phyloP scores from a whole-genome alignment of 2,113 vertebrate genomes.

The Suricata suricatta region DNA sequence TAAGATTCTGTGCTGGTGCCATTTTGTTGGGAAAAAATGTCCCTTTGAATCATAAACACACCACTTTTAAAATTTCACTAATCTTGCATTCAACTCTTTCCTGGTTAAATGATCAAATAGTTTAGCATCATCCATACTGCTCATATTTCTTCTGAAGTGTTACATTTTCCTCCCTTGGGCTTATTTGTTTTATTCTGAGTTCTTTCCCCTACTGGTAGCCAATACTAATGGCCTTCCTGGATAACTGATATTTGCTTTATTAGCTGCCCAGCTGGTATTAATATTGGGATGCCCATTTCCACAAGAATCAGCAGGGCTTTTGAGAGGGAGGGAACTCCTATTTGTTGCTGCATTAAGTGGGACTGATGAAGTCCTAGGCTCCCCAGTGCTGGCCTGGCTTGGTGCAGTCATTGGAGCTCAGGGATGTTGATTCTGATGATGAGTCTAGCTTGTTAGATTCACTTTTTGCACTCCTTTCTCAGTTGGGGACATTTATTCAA shows the following conservation, averaged over 20 bases:
- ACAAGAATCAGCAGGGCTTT: conserved; percentile 24
- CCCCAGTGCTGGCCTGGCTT: conserved; percentile 25
- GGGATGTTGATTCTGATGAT: conserved; percentile 62
- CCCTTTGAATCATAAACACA: not conserved
- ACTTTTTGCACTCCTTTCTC: conserved; percentile 76
- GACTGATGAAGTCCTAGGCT: conserved; percentile 49
- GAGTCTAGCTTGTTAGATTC: conserved; percentile 65
- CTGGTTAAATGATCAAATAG: conserved; percentile 11
- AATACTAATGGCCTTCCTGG: not conserved
- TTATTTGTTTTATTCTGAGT: conserved; percentile 3
- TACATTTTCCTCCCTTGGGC: not conserved
- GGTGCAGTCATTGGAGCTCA: conserved; percentile 1
- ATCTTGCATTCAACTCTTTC: not conserved
- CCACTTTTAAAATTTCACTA: not conserved
- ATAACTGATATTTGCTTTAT: conserved; percentile 32
- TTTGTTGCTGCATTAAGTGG: not conserved
- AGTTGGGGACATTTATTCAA: conserved; percentile 78
- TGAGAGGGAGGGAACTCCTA: not conserved
- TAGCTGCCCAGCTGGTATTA: not conserved
- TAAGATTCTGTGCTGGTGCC: not conserved
- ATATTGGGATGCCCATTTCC: conserved; percentile 35
- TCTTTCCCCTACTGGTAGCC: not conserved
- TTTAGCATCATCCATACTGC: not conserved
- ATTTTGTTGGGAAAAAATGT: not conserved
- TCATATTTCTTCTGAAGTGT: not conserved